Evolutionary conservation across 1,140 invertebrate species (phyloP).

Genomic region (Diachasma alloeum): DNA sequence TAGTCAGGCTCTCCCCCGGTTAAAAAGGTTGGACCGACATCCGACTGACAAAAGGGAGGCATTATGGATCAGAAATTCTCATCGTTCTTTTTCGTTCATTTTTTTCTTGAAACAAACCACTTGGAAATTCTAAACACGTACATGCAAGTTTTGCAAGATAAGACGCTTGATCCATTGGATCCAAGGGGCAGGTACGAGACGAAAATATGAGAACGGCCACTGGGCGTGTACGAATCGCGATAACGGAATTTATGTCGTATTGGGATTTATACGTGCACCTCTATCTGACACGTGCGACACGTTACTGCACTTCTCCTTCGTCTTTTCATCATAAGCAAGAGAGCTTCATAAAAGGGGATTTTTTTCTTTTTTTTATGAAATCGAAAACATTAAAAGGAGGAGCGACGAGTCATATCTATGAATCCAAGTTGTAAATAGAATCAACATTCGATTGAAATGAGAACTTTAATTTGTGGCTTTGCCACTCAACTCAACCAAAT

Average conservation of each 20-base stretch:
- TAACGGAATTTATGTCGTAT: conserved; percentile 55
- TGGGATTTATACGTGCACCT: conserved; percentile 42
- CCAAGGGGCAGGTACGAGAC: not conserved
- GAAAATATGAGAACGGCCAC: conserved; percentile 9
- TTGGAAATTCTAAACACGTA: conserved; percentile 1
- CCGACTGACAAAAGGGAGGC: not conserved
- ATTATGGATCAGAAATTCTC: not conserved
- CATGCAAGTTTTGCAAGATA: conserved; percentile 9
- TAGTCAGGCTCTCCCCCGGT: not conserved
- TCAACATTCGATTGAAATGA: no score
- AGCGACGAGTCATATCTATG: no score
- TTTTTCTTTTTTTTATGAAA: not conserved
- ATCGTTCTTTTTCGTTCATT: not conserved
- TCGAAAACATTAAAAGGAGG: not conserved
- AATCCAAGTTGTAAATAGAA: no score
- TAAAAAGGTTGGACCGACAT: not conserved
- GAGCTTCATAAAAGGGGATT: no score
- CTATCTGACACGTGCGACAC: not conserved
- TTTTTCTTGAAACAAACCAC: not conserved
- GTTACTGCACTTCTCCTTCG: not conserved
- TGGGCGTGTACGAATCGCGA: conserved; percentile 39
- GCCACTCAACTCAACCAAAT: no score
- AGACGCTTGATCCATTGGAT: not conserved
- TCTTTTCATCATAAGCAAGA: not conserved
- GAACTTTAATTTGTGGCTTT: no score